Evolutionary conservation across 2,888 invertebrate species (phyloP).

Genomic region (Nasonia oneida): DNA sequence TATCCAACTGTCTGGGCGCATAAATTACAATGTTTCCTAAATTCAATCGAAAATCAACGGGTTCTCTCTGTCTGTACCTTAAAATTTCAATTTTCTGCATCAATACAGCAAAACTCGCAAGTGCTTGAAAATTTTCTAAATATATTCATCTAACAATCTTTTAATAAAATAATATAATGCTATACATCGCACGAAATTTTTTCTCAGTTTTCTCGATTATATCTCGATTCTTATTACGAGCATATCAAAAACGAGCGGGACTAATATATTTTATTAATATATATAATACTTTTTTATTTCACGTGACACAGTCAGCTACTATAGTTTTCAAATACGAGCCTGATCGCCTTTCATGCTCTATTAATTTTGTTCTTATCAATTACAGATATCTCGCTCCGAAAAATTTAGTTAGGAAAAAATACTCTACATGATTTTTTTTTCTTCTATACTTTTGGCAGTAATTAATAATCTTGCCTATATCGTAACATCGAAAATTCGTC

Average conservation of each 20-base stretch:
- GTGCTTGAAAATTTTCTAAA: constrained; percentile 46
- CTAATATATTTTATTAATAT: constrained; percentile 5
- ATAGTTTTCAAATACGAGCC: constrained; percentile 21
- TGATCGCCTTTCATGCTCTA: background rate
- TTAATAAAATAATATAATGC: constrained; percentile 54
- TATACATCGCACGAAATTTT: constrained; percentile 25
- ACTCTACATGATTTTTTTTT: constrained; percentile 45
- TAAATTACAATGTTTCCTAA: constrained; percentile 50
- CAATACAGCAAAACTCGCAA: constrained; percentile 19
- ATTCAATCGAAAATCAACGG: constrained; percentile 52
- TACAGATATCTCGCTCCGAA: background rate
- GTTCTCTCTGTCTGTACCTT: background rate
- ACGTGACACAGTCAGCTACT: constrained; percentile 35
- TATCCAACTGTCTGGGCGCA: constrained; percentile 6
- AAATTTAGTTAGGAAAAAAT: constrained; percentile 51
- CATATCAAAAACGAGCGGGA: constrained; percentile 41
- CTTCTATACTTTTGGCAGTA: constrained; percentile 32
- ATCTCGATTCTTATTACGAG: constrained; percentile 21
- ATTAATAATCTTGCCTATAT: constrained; percentile 52
- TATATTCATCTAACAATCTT: constrained; percentile 56
- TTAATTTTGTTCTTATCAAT: constrained; percentile 11
- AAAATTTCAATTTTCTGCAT: constrained; percentile 28
- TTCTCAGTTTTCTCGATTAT: constrained; percentile 7
- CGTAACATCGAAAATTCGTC: constrained; percentile 56
- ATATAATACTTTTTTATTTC: constrained; percentile 1